A percentile compares a stretch with the other conserved stretches of the same genome.
Evolutionary conservation across 2,113 vertebrate species (phyloP).

Genomic region (Varanus komodoensis): DNA sequence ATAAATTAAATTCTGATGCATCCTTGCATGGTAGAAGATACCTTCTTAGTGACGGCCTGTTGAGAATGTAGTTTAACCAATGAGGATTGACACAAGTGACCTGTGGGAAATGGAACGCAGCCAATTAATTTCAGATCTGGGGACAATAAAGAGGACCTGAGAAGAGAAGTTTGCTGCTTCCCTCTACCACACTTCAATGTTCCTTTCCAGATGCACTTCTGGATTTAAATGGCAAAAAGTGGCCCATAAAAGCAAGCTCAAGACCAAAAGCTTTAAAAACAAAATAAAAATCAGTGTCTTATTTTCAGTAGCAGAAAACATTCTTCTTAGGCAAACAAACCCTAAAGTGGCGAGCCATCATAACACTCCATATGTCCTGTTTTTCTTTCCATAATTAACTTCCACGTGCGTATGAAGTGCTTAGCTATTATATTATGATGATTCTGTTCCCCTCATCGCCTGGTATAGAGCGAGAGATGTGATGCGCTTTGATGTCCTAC

Average conservation of each 20-base stretch:
- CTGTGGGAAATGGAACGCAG: background rate
- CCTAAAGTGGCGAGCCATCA: background rate
- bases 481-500: slow-evolving; percentile 34
- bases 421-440: slow-evolving; percentile 12
- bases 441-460: background rate
- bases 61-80: background rate
- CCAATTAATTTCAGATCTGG: background rate
- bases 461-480: background rate
- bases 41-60: background rate
- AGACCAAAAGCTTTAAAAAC: background rate
- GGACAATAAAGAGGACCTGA: background rate
- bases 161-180: background rate
- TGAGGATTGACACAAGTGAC: background rate
- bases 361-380: no score
- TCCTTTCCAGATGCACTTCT: background rate
- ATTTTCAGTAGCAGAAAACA: background rate
- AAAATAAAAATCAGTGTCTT: background rate
- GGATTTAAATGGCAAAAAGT: background rate
- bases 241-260: background rate
- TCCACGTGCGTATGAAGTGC: slow-evolving; percentile 6
- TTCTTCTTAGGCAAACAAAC: background rate
- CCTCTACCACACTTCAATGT: no score
- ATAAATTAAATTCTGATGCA: no score
- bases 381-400: slow-evolving; percentile 31
- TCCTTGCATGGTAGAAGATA: no score